Conservation (phyloP, 2,888 invertebrate genomes). For the Dicyrtomina minuta region DNA sequence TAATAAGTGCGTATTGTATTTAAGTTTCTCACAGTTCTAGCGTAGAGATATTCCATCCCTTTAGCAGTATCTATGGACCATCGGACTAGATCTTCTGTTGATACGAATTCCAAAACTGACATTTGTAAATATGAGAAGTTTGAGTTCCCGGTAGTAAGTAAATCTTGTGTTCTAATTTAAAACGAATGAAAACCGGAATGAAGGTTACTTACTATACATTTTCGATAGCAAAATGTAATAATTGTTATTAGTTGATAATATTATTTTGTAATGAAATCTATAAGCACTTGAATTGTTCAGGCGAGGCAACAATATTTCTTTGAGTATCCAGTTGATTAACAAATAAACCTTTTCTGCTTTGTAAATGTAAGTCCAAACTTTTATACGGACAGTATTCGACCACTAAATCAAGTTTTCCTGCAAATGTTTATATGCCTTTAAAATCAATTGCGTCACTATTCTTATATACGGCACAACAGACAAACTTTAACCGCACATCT, state of each 20-base stretch:
- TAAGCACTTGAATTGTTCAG: no score
- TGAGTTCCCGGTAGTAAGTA: no score
- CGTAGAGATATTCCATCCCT: conserved; percentile 17
- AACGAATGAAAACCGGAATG: background rate
- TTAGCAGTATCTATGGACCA: conserved; percentile 19
- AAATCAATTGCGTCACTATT: background rate
- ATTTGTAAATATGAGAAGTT: background rate
- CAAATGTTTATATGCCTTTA: background rate
- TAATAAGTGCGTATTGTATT: background rate
- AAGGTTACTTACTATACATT: background rate
- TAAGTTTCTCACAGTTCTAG: conserved; percentile 3
- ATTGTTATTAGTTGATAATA: no score
- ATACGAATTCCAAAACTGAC: background rate
- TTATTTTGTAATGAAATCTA: no score
- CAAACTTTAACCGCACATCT: no score
- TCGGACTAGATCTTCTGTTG: conserved; percentile 11
- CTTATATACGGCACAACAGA: no score
- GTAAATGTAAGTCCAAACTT: conserved; percentile 3
- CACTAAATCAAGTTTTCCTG: conserved; percentile 17
- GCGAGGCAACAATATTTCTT: conserved; percentile 7
- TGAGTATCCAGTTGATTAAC: conserved; percentile 11
- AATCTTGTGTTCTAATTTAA: background rate
- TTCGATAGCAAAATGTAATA: background rate
- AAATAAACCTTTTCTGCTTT: conserved; percentile 11
- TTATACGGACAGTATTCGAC: conserved; percentile 17